Evolutionary conservation across 2,113 vertebrate species (phyloP).

Genomic region (Diglossa brunneiventris): DNA sequence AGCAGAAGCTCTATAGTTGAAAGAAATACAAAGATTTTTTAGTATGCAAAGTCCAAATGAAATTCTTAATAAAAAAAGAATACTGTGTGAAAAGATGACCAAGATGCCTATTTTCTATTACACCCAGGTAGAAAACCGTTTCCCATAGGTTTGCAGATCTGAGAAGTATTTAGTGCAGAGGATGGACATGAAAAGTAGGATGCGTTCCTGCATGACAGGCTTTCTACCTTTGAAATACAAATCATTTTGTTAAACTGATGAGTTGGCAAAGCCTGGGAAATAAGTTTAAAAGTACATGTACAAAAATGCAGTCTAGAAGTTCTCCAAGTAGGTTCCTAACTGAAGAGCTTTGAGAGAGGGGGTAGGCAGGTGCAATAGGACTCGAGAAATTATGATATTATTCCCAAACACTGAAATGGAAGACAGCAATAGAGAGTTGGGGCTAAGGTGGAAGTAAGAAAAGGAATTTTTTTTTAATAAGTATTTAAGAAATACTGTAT

Average conservation of each 20-base stretch:
- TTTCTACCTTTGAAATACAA: background rate
- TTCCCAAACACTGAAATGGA: background rate
- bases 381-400: background rate
- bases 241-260: background rate
- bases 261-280: background rate
- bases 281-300: background rate
- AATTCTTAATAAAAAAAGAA: background rate
- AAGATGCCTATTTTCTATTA: background rate
- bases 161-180: background rate
- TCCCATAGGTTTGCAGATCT: background rate
- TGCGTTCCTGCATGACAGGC: background rate
- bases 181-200: background rate
- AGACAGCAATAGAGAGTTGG: background rate
- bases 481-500: background rate
- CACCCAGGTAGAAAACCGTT: background rate
- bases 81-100: background rate
- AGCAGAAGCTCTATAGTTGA: background rate
- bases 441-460: background rate
- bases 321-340: background rate
- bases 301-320: background rate
- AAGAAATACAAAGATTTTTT: background rate
- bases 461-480: accelerated
- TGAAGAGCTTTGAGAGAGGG: background rate
- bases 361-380: background rate
- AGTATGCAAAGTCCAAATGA: background rate